Evolutionary conservation across 2,113 vertebrate genomes (phyloP), one percentile per base, ranked within the genome.

Genomic region (Dasyprocta punctata): DNA sequence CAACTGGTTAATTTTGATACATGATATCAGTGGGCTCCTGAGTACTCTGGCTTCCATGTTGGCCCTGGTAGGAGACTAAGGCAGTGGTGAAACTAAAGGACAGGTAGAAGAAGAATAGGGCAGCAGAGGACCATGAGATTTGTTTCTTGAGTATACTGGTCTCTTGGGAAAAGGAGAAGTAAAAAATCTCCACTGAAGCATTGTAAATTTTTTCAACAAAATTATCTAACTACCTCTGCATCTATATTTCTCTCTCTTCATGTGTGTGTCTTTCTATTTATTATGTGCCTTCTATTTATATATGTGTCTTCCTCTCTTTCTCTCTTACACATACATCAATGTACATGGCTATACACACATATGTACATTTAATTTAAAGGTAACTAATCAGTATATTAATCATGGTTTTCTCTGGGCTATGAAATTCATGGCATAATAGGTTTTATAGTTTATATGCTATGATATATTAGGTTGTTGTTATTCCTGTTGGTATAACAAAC

Each of bases 351-450:
- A 54, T 54, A 54, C 54, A 54, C 54, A 16, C 54, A 54, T 54
- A 54, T 49, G 47, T 49, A 20, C 24, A n/a, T 63, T 44, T 20
- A 47, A 54, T 20, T 54, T 95, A 77, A 81, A 85, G 44, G 38
- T 85, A 61, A 93, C 24, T 60, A 81, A 88, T n/a, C 38, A 88
- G 33, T 58, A 61, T 87, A 92, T 84, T 60, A 94, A 89, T 61
- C n/a, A 63, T 61, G 14, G 7, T 73, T 52, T 73, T 65, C 11
- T 95, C 12, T 85, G 19, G 44, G 33, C 38, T 63, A 82, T 38
- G 5, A 60, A 78, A 92, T 41, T 89, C 61, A 3, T 14, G 28
- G 11, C n/a, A 28, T 28, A 44, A 36, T 75, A 61, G 90, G 49
- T 52, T 90, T 86, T 81, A 73, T 87, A 36, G 36, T 60, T 90